Evolutionary conservation across 2,113 vertebrate species (phyloP), one percentile per base, ranked within the genome.

Genomic region (Prunella himalayana): DNA sequence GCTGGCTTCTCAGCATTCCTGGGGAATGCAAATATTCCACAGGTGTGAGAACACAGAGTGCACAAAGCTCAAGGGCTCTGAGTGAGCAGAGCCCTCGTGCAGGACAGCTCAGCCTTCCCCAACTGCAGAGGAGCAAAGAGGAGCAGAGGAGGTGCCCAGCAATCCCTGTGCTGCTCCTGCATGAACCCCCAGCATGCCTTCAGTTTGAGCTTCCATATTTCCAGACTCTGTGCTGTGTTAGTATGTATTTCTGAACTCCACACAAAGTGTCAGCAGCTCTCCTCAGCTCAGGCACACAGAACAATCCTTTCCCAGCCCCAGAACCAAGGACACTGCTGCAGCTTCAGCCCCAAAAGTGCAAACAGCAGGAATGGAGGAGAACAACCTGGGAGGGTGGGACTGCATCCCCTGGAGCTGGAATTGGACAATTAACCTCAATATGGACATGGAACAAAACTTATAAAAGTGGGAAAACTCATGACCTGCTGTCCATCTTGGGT

Each of bases 211-310:
- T 51, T 12, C 9, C 17, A 5, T 6, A 2, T 69, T 13, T 4
- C 19, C 35, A 39, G 1, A 30, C 1, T 49, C 23, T 68, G 23
- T 1, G 9, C 7, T 45, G 30, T 5, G 2, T 7, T 15, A 4
- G 63, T 33, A 3, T 5, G 6, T n/a, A 2, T 8, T 23, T n/a
- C n/a, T 69, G 66, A 49, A 2, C n/a, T 28, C 1, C 25, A 49
- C 1, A 19, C 0, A 0, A 27, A 37, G 33, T 15, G 33, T 6
- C 2, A 31, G 16, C 12, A 10, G 23, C 3, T 35, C 65, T 47
- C 23, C 31, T 49, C 33, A 49, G 44, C 24, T 49, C 44, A 47
- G 33, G 1, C n/a, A 17, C 31, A n/a, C 33, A 27, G 2, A 35
- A 7, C 44, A 69, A 50, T 69, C 66, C 45, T 37, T 50, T 11